phyloP scores from a whole-genome alignment of 2,888 invertebrate species.

The Notocelia uddmanniana region DNA sequence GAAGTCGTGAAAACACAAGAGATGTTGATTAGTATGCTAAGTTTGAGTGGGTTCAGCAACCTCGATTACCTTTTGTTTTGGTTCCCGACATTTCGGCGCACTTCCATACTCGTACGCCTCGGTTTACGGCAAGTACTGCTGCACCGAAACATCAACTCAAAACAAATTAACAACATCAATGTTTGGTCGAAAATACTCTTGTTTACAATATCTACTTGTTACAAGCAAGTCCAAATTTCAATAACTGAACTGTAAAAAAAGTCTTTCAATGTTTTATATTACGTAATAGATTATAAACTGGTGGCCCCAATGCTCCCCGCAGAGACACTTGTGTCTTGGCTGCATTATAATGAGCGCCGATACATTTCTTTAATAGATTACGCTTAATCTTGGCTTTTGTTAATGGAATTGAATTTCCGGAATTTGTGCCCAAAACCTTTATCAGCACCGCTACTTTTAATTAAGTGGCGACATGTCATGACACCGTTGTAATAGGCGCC shows the following conservation, averaged over 20 bases:
- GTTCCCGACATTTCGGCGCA: slow-evolving; percentile 19
- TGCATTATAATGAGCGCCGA: slow-evolving; percentile 47
- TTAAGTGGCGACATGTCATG: slow-evolving; percentile 40
- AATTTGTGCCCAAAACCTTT: slow-evolving; percentile 43
- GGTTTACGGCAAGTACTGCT: slow-evolving; percentile 13
- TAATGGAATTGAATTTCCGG: slow-evolving; percentile 40
- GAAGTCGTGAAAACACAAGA: background rate
- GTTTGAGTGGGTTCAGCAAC: background rate
- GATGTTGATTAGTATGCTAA: background rate
- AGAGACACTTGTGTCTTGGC: slow-evolving; percentile 63
- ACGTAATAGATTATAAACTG: slow-evolving; percentile 72
- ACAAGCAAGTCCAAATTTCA: slow-evolving; percentile 45
- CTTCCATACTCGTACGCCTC: background rate
- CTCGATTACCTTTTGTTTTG: slow-evolving; percentile 20
- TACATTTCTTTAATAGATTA: slow-evolving; percentile 45
- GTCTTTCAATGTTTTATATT: slow-evolving; percentile 65
- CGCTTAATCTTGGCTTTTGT: slow-evolving; percentile 43
- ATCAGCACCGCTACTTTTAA: slow-evolving; percentile 44
- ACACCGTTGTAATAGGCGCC: slow-evolving; percentile 43
- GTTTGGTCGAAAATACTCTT: slow-evolving; percentile 7
- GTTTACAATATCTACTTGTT: background rate
- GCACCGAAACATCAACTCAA: slow-evolving; percentile 15
- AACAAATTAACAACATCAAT: slow-evolving; percentile 5
- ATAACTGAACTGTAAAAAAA: slow-evolving; percentile 71
- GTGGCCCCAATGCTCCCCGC: slow-evolving; percentile 66